These are phyloP conservation scores for Cheilosia vulpina DNA, from an alignment of 2,888 invertebrate species.

Conservation along the genomic window DNA sequence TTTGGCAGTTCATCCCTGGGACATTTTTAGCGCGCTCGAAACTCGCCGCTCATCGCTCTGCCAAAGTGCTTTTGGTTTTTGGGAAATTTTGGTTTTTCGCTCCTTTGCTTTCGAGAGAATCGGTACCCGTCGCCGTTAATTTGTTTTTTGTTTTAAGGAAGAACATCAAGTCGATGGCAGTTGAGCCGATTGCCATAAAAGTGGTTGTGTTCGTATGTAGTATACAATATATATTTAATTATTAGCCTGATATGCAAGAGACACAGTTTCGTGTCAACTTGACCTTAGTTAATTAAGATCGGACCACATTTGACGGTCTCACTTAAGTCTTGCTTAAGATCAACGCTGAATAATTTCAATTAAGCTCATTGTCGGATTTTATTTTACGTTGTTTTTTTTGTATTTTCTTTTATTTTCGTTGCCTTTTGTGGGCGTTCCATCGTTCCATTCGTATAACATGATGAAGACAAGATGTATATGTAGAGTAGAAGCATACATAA, in stretches of 20 bases:
- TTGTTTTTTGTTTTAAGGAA: not conserved
- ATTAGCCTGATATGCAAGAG: slow-evolving; percentile 24
- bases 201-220: not conserved
- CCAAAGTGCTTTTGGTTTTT: too few relatives aligned
- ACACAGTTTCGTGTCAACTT: slow-evolving; percentile 62
- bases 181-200: not conserved
- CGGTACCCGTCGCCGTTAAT: not conserved
- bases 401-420: not conserved
- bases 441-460: slow-evolving; percentile 23
- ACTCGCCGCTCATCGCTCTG: not conserved
- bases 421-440: slow-evolving; percentile 35
- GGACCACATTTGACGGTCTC: slow-evolving; percentile 54
- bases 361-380: slow-evolving; percentile 58
- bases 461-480: not conserved
- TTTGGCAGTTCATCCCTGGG: slow-evolving; percentile 2
- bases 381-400: slow-evolving; percentile 7
- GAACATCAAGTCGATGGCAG: not conserved
- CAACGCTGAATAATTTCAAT: slow-evolving; percentile 68
- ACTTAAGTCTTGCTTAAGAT: slow-evolving; percentile 59
- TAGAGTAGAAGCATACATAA: slow-evolving; percentile 18
- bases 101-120: not conserved
- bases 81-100: not conserved
- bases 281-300: slow-evolving; percentile 71
- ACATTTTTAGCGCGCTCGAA: not conserved
- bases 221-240: slow-evolving; percentile 39